A percentile compares a stretch with the other conserved stretches of the same genome.
Conservation (phyloP, 1,140 invertebrate species). For the Andricus grossulariae region DNA sequence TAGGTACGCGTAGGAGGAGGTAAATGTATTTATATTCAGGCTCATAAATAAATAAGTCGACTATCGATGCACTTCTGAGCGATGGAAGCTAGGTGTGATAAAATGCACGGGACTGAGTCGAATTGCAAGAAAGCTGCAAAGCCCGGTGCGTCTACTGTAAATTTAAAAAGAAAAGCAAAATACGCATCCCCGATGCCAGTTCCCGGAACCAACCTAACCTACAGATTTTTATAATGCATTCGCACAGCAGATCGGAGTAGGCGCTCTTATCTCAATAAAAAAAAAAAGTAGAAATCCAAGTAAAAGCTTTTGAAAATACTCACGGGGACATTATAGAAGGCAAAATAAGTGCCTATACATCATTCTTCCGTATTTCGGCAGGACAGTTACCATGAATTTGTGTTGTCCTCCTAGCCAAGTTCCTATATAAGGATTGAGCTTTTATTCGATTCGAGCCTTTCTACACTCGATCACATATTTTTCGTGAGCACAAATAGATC, state of each 20-base stretch:
- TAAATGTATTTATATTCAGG: slow-evolving; percentile 57
- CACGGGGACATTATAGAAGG: slow-evolving; percentile 57
- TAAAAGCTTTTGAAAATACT: slow-evolving; percentile 36
- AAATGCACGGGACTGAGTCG: slow-evolving; percentile 36
- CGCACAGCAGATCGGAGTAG: slow-evolving; percentile 38
- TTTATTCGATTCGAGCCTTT: slow-evolving; percentile 22
- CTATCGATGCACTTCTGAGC: slow-evolving; percentile 39
- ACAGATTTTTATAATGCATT: slow-evolving; percentile 56
- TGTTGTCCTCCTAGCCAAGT: slow-evolving; percentile 37
- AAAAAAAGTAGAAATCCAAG: background rate
- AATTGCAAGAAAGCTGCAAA: slow-evolving; percentile 34
- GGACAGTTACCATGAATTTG: slow-evolving; percentile 53
- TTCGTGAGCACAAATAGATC: slow-evolving; percentile 29
- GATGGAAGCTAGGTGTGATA: slow-evolving; percentile 36
- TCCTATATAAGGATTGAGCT: slow-evolving; percentile 27
- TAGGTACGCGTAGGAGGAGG: slow-evolving; percentile 50
- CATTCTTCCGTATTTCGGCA: slow-evolving; percentile 54
- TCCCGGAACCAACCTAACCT: slow-evolving; percentile 68
- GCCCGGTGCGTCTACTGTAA: slow-evolving; percentile 39
- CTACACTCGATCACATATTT: slow-evolving; percentile 52
- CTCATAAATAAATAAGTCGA: slow-evolving; percentile 61
- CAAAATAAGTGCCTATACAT: slow-evolving; percentile 51
- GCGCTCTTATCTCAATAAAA: background rate
- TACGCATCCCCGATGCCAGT: slow-evolving; percentile 61
- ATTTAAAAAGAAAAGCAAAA: slow-evolving; percentile 57